A percentile compares a stretch with the other conserved stretches of the same genome.
Evolutionary conservation across 2,113 vertebrate genomes (phyloP).

Genomic region (Mola mola): DNA sequence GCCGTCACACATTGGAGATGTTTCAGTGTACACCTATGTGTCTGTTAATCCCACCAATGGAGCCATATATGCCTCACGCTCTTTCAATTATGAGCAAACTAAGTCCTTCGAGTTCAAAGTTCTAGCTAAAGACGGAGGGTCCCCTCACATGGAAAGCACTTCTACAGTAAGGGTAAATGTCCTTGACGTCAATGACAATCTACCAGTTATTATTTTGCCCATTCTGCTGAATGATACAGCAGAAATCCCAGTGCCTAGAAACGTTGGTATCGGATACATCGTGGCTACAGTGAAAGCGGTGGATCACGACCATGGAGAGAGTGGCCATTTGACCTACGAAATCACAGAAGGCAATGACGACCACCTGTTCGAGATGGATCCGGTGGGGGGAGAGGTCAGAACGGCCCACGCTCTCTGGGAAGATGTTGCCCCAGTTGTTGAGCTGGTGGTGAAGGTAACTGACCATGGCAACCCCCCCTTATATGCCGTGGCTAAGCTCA

Average conservation of each 20-base stretch:
- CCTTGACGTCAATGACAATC: conserved; percentile 96
- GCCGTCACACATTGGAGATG: conserved; percentile 93
- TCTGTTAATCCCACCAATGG: conserved; percentile 98
- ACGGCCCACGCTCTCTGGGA: conserved; percentile 95
- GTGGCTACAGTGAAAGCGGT: conserved; percentile 93
- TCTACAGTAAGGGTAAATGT: conserved; percentile 92
- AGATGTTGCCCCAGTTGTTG: conserved; percentile 91
- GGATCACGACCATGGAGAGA: conserved; percentile 98
- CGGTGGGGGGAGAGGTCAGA: conserved; percentile 93
- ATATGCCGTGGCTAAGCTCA: conserved; percentile 94
- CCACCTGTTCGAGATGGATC: conserved; percentile 96
- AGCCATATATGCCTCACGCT: conserved; percentile 97
- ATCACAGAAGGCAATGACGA: conserved; percentile 97
- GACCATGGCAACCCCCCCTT: conserved; percentile 97
- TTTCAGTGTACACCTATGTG: conserved; percentile 91
- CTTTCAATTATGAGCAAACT: conserved; percentile 98
- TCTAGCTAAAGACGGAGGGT: conserved; percentile 95
- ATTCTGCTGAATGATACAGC: conserved; percentile 95
- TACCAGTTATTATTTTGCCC: conserved; percentile 93
- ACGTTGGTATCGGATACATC: conserved; percentile 94
- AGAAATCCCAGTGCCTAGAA: conserved; percentile 94
- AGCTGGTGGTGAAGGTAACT: conserved; percentile 96
- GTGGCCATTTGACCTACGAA: conserved; percentile 95
- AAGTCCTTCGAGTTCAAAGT: conserved; percentile 98
- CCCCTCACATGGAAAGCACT: conserved; percentile 95